These are phyloP conservation scores for Eledone cirrhosa DNA, from an alignment of 2,888 invertebrate genomes.

Conservation along the genomic window DNA sequence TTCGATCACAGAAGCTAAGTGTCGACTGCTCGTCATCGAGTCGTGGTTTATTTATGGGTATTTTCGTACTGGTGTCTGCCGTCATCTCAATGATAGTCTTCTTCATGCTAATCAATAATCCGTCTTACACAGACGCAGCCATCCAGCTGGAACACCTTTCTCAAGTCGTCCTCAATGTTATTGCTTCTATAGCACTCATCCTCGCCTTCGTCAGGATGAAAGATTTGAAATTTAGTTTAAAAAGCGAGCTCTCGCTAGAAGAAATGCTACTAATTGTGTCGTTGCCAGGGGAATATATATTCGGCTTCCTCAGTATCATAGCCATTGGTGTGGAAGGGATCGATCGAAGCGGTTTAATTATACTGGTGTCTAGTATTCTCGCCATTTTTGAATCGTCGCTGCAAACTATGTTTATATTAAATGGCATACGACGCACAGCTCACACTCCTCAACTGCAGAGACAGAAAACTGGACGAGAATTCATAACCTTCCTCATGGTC, in stretches of 20 bases:
- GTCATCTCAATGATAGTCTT: slow-evolving; percentile 83
- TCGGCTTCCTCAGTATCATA: slow-evolving; percentile 91
- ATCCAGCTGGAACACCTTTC: slow-evolving; percentile 92
- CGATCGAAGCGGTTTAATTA: slow-evolving; percentile 83
- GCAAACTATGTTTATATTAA: slow-evolving; percentile 91
- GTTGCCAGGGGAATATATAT: slow-evolving; percentile 89
- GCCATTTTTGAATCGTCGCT: slow-evolving; percentile 91
- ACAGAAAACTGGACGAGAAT: slow-evolving; percentile 93
- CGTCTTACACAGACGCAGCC: slow-evolving; percentile 81
- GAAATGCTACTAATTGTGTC: slow-evolving; percentile 81
- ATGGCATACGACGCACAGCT: slow-evolving; percentile 88
- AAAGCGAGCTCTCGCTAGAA: slow-evolving; percentile 47
- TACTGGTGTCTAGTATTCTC: slow-evolving; percentile 87
- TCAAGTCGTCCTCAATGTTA: slow-evolving; percentile 85
- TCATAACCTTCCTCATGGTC: slow-evolving; percentile 92
- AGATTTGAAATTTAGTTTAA: slow-evolving; percentile 59
- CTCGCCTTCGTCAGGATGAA: slow-evolving; percentile 85
- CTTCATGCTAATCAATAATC: slow-evolving; percentile 84
- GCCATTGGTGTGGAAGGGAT: slow-evolving; percentile 83
- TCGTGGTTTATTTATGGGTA: slow-evolving; percentile 81
- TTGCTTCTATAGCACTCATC: slow-evolving; percentile 86
- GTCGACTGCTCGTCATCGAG: slow-evolving; percentile 93
- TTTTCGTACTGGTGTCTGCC: slow-evolving; percentile 72
- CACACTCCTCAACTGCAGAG: slow-evolving; percentile 91
- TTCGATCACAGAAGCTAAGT: slow-evolving; percentile 36